These are phyloP conservation scores for Elysia crispata DNA, from an alignment of 2,888 invertebrate genomes.

Conservation along the genomic window DNA sequence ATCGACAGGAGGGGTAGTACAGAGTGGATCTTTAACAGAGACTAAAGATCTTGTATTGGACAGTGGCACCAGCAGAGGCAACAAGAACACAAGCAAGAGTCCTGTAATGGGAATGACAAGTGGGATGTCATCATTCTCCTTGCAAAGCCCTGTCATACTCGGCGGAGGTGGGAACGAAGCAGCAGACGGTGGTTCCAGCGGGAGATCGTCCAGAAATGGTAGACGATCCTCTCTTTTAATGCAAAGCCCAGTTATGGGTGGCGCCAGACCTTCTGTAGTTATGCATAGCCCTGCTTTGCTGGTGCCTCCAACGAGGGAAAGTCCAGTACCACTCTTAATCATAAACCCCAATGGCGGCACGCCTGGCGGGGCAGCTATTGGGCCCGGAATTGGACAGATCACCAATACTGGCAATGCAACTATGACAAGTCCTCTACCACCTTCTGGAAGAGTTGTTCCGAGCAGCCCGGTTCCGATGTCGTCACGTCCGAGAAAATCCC, in stretches of 20 bases:
- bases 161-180: too few species aligned
- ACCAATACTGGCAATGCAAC: too few species aligned
- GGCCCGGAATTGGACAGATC: too few species aligned
- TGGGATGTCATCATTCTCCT: too few species aligned
- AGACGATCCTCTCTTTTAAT: background rate
- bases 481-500: constrained; percentile 40
- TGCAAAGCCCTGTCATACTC: too few species aligned
- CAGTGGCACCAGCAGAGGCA: background rate
- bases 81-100: background rate
- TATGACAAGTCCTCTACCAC: background rate
- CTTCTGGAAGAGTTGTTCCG: background rate
- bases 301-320: constrained; percentile 33
- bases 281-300: constrained; percentile 27
- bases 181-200: too few species aligned
- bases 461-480: constrained; percentile 37
- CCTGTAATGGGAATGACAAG: too few species aligned
- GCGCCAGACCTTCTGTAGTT: background rate
- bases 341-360: constrained; percentile 27
- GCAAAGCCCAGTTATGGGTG: constrained; percentile 33
- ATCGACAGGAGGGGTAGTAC: too few species aligned
- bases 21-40: background rate
- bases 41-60: background rate
- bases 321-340: constrained; percentile 40
- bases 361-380: too few species aligned
- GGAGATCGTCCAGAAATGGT: too few species aligned